Percentiles rank a stretch among this genome's conserved stretches.
Conservation (phyloP, 2,888 invertebrate species). For the Salpingus planirostris region DNA sequence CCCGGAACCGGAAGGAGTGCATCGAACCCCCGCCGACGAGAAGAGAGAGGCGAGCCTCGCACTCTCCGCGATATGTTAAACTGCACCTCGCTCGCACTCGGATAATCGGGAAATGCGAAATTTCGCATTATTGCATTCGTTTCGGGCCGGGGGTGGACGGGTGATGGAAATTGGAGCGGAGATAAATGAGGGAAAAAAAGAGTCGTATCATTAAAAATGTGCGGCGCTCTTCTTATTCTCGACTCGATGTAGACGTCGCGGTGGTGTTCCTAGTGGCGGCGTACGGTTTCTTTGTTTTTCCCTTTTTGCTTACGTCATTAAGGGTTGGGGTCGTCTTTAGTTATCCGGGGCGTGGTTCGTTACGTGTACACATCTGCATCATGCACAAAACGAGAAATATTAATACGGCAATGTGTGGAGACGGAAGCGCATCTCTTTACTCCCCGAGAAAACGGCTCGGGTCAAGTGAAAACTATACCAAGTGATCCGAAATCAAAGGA, state of each 20-base stretch:
- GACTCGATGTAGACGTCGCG: no score
- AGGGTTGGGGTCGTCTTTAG: constrained; percentile 25
- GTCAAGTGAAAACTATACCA: no score
- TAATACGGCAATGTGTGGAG: constrained; percentile 3
- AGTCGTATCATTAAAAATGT: background rate
- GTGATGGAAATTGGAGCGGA: background rate
- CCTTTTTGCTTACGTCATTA: constrained; percentile 49
- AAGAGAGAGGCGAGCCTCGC: no score
- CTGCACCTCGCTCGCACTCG: no score
- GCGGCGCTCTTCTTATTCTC: background rate
- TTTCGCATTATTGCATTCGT: no score
- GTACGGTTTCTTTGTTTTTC: constrained; percentile 47
- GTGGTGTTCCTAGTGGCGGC: constrained; percentile 14
- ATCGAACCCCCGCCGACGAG: constrained; percentile 17
- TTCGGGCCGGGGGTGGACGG: no score
- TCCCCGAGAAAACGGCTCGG: no score
- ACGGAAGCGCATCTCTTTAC: no score
- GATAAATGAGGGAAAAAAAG: background rate
- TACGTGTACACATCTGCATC: background rate
- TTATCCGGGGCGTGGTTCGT: background rate
- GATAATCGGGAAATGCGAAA: no score
- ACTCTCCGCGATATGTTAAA: no score
- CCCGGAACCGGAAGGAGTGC: constrained; percentile 34
- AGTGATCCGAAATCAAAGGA: no score
- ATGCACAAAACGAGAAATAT: background rate